Conservation (phyloP, 2,888 invertebrate species). For the Pantelozetes paolii region DNA sequence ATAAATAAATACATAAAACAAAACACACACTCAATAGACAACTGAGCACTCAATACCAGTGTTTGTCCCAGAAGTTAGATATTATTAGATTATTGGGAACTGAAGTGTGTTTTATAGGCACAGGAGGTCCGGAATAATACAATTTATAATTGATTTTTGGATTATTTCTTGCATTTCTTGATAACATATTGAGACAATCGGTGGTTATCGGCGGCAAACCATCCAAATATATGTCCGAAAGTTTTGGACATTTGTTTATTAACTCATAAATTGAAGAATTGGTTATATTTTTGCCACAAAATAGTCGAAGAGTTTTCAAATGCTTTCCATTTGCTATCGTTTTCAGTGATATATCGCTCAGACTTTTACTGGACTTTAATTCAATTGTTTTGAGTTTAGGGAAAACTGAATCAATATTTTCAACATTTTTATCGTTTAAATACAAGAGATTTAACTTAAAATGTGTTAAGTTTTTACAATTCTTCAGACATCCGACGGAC, state of each 20-base stretch:
- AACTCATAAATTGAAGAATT: not conserved
- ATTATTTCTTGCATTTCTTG: not conserved
- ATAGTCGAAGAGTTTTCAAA: not conserved
- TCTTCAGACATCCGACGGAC: not conserved
- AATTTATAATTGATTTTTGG: not conserved
- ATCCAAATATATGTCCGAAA: not conserved
- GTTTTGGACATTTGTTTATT: not conserved
- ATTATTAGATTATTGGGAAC: not conserved
- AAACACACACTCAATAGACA: not conserved
- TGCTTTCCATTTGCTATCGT: not conserved
- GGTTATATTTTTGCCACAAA: not conserved
- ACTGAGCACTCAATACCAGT: not conserved
- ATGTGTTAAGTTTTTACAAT: not conserved
- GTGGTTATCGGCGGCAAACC: not conserved
- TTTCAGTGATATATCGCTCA: not conserved
- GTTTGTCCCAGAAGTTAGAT: constrained; percentile 20
- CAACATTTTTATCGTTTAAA: not conserved
- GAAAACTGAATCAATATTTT: not conserved
- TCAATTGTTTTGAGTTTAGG: not conserved
- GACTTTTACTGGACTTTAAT: not conserved
- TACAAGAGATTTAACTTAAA: constrained; percentile 3
- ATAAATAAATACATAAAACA: not conserved
- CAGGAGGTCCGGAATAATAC: constrained; percentile 11
- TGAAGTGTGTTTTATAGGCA: not conserved
- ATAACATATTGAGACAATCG: not conserved